Base-by-base conservation (phyloP, 2,888 invertebrate species). In the Athrips mouffetella region DNA sequence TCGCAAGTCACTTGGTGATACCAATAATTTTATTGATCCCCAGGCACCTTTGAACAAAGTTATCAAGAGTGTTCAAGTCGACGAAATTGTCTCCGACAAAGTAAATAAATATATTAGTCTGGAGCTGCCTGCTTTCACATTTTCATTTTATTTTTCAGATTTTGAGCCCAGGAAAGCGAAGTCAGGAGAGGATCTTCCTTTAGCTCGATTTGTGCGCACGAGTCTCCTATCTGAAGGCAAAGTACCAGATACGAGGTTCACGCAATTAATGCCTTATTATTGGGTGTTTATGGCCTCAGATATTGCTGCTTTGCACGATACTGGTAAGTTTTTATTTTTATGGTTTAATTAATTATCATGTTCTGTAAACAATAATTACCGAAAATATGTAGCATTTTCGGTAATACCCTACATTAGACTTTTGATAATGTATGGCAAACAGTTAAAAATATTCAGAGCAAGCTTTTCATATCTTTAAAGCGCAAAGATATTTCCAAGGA, bases 221-320 rank as follows among this genome's bases (percentile, higher is more conserved):
- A 54, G 48, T 10, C 21, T 65, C 0, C 37, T 72, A 6, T 45
- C 62, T 0, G 70, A 71, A 25, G 76, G 76, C 1, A 56, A 60
- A 3, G 63, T 67, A 1, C 62, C 69, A 3, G 70, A 70, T 45
- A 51, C 44, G 2, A 40, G 29, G 0, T 60, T 73, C 16, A 67
- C 71, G 0, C 65, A 67, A 16, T 49, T 65, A 0, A 23, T 63
- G 1, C 50, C 63, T 0, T 60, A 75, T 49, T 61, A 65, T 20
- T 37, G 60, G 21, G 63, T 69, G 6, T 63, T 64, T n/a, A 53
- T 62, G 20, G 51, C 54, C 11, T 61, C 62, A 2, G 75, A 76
- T 23, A 51, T 70, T 1, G 55, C 65, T 2, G 68, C 68, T 10
- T 54, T 69, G 6, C 68, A 70, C 25, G 76, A 76, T 33, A 73